Conservation (phyloP, 1,140 invertebrate genomes). For the Atopsyche davidsoni region DNA sequence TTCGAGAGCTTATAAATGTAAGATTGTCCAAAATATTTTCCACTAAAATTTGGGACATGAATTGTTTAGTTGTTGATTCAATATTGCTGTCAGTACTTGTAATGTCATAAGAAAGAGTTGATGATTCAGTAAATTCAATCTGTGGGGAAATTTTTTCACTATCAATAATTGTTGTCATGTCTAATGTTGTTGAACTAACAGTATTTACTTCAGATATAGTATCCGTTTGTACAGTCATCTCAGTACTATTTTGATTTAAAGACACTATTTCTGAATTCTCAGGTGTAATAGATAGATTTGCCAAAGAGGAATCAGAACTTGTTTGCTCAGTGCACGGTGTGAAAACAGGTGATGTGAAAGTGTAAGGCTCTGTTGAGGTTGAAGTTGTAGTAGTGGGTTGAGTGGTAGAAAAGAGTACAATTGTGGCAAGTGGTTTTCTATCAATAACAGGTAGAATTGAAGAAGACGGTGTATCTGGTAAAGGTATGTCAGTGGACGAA, state of each 20-base stretch:
- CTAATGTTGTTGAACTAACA: not conserved
- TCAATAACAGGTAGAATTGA: constrained; percentile 30
- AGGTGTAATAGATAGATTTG: not conserved
- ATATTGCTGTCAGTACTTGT: too few species aligned
- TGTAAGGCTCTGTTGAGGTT: constrained; percentile 37
- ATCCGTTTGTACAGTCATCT: too few species aligned
- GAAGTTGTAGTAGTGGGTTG: constrained; percentile 33
- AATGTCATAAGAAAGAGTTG: too few species aligned
- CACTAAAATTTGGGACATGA: too few species aligned
- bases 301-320: not conserved
- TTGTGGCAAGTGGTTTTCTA: constrained; percentile 44
- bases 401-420: constrained; percentile 45
- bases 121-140: constrained; percentile 1
- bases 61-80: constrained; percentile 5
- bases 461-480: constrained; percentile 37
- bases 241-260: too few species aligned
- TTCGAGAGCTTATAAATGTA: too few species aligned
- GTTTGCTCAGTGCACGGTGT: constrained; percentile 12
- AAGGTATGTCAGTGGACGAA: constrained; percentile 3
- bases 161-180: not conserved
- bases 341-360: constrained; percentile 9
- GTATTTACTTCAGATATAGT: too few species aligned
- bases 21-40: too few species aligned
- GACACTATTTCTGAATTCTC: too few species aligned
- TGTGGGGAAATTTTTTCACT: constrained; percentile 2